A percentile compares a stretch with the other conserved stretches of the same genome.
These are phyloP conservation scores for Hippocampus zosterae DNA, from an alignment of 2,113 vertebrate species.

Conservation along the genomic window DNA sequence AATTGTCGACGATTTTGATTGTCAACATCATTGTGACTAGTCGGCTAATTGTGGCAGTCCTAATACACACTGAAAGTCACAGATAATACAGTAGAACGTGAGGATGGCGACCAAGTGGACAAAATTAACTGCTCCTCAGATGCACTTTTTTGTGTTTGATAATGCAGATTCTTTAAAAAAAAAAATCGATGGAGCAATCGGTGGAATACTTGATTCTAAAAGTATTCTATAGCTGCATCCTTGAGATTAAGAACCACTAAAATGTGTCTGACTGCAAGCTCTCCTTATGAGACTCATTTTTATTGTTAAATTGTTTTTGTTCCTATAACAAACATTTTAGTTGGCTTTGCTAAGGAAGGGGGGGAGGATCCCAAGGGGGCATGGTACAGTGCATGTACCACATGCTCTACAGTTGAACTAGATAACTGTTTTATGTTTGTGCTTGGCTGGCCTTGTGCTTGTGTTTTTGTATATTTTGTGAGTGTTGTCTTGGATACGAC, in stretches of 20 bases:
- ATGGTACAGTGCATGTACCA: not conserved
- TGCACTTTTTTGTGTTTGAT: not conserved
- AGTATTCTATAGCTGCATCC: not conserved
- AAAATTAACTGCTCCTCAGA: not conserved
- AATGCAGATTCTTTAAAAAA: not conserved
- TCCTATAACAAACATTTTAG: not conserved
- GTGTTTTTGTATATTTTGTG: constrained; percentile 17
- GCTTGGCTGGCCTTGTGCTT: constrained; percentile 5
- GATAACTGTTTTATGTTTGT: constrained; percentile 24
- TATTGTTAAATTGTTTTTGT: not conserved
- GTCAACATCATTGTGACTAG: too few species aligned
- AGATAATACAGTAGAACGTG: not conserved
- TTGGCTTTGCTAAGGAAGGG: not conserved
- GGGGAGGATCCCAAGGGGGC: not conserved
- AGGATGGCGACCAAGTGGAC: not conserved
- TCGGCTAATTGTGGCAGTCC: too few species aligned
- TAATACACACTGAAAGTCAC: not conserved
- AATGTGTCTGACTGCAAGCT: too few species aligned
- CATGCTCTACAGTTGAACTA: constrained; percentile 14
- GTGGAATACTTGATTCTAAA: not conserved
- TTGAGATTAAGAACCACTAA: not conserved
- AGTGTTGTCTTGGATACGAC: constrained; percentile 16
- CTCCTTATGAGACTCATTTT: not conserved
- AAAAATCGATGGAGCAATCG: not conserved
- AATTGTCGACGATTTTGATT: too few species aligned